Percentiles rank a stretch among this genome's conserved stretches.
Evolutionary conservation across 2,113 vertebrate species (phyloP).

Genomic region (Ancistrus triradiatus): DNA sequence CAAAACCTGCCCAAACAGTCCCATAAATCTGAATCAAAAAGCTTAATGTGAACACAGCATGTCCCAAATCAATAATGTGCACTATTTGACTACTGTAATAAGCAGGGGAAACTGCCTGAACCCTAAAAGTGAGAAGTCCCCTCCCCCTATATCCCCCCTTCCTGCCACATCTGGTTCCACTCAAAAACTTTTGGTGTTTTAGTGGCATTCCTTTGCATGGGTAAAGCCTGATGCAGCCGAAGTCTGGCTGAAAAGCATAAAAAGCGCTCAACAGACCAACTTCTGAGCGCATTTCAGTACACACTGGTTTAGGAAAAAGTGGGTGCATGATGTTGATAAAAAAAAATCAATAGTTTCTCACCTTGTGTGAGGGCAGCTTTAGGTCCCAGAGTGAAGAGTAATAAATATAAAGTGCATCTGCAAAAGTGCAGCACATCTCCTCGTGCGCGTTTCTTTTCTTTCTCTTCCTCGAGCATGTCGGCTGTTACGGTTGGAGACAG

Average conservation of each 20-base stretch:
- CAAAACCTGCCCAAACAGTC: no score
- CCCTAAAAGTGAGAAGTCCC: slow-evolving; percentile 17
- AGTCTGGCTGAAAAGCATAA: neutral
- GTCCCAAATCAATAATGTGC: no score
- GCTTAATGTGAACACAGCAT: no score
- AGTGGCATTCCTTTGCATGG: slow-evolving; percentile 62
- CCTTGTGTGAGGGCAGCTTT: slow-evolving; percentile 59
- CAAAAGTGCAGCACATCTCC: slow-evolving; percentile 52
- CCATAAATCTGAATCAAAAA: no score
- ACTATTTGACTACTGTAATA: neutral
- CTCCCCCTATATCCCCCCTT: slow-evolving; percentile 48
- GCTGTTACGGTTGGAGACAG: neutral
- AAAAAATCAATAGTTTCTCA: slow-evolving; percentile 44
- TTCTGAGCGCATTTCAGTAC: slow-evolving; percentile 11
- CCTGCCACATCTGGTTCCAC: slow-evolving; percentile 83
- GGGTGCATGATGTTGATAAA: neutral
- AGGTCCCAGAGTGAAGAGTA: slow-evolving; percentile 64
- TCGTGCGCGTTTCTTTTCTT: slow-evolving; percentile 51
- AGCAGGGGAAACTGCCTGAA: slow-evolving; percentile 6
- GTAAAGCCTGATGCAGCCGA: slow-evolving; percentile 20
- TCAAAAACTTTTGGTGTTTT: slow-evolving; percentile 69
- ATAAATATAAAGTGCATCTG: slow-evolving; percentile 78
- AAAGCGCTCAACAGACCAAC: no score
- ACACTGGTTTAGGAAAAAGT: neutral
- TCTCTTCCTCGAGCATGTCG: slow-evolving; percentile 64